A percentile compares a stretch with the other conserved stretches of the same genome.
These are phyloP conservation scores for Hydropotes inermis DNA, from an alignment of 2,113 vertebrate genomes.

Conservation along the genomic window DNA sequence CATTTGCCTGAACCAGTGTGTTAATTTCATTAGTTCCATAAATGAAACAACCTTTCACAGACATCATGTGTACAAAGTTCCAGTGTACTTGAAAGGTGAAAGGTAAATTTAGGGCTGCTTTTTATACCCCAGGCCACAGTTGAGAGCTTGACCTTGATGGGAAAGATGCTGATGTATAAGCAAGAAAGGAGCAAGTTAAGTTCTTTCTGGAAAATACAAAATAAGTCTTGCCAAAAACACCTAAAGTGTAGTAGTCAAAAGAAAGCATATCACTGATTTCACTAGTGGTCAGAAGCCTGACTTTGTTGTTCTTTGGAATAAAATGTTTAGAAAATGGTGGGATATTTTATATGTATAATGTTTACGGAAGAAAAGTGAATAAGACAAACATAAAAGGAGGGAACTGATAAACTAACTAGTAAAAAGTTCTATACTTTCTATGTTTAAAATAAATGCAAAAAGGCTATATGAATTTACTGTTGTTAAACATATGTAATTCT, in stretches of 20 bases:
- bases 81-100: background rate
- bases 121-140: background rate
- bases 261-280: background rate
- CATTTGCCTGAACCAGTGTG: background rate
- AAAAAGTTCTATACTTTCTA: background rate
- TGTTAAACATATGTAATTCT: background rate
- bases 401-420: background rate
- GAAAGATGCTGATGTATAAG: background rate
- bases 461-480: background rate
- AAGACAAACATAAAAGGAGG: background rate
- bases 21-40: background rate
- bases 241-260: background rate
- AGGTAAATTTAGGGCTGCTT: background rate
- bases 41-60: background rate
- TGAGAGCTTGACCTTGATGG: background rate
- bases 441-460: background rate
- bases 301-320: background rate
- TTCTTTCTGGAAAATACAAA: background rate
- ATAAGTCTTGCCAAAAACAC: background rate
- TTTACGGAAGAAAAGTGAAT: slow-evolving; percentile 25
- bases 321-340: background rate
- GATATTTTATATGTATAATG: background rate
- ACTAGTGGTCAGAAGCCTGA: background rate
- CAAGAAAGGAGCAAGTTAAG: background rate
- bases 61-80: background rate